A percentile compares a stretch with the other conserved stretches of the same genome.
Evolutionary conservation across 2,797 vertebrate genomes (phyloP).

Genomic region (Oceanodroma leucorhoa): DNA sequence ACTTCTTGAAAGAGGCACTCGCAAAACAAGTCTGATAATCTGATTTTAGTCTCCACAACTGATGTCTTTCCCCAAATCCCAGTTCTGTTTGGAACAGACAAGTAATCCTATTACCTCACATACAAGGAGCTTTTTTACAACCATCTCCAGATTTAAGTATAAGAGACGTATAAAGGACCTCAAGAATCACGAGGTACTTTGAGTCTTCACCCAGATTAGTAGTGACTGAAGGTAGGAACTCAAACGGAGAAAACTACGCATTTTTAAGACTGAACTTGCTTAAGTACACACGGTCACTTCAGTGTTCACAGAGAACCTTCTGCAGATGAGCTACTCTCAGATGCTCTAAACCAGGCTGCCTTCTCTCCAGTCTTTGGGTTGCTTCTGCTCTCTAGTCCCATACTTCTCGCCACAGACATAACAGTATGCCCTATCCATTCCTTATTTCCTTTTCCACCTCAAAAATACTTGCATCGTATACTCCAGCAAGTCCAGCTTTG

Average conservation of each 20-base stretch:
- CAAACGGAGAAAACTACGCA: neutral
- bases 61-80: neutral
- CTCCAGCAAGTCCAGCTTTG: neutral
- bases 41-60: neutral
- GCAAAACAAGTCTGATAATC: neutral
- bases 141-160: neutral
- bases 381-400: neutral
- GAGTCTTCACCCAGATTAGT: neutral
- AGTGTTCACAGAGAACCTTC: neutral
- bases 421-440: neutral
- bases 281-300: neutral
- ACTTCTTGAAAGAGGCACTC: neutral
- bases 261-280: neutral
- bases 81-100: neutral
- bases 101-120: neutral
- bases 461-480: neutral
- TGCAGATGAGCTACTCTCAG: neutral
- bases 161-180: neutral
- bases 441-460: neutral
- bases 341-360: neutral
- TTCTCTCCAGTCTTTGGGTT: neutral
- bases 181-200: neutral
- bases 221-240: neutral
- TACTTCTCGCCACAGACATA: neutral
- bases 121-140: neutral